phyloP scores from a whole-genome alignment of 2,888 invertebrate species.

The Eumerus sabulonum region DNA sequence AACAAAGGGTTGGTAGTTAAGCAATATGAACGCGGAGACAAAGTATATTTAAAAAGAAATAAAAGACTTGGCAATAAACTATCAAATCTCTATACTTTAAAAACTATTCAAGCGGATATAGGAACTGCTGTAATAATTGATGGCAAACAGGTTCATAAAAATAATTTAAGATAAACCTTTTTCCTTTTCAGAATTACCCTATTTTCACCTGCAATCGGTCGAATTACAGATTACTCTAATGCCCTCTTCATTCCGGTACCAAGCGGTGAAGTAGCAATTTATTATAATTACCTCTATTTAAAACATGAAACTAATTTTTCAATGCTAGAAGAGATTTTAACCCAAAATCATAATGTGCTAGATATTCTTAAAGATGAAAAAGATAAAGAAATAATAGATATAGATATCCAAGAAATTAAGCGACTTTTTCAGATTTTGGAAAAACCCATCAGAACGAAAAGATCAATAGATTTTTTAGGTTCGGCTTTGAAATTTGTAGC shows the following conservation, averaged over 20 bases:
- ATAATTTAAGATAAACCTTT: conserved; percentile 5
- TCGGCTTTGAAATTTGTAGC: too few relatives aligned
- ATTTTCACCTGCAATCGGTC: too few relatives aligned
- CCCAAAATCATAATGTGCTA: conserved; percentile 11
- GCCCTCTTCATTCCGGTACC: not conserved
- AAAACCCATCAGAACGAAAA: too few relatives aligned
- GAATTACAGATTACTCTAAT: not conserved
- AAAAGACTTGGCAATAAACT: too few relatives aligned
- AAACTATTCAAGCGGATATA: too few relatives aligned
- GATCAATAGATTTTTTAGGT: too few relatives aligned
- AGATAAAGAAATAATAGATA: conserved; percentile 25
- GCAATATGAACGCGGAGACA: too few relatives aligned
- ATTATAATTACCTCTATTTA: conserved; percentile 1
- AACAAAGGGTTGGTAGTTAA: not conserved
- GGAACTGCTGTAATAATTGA: too few relatives aligned
- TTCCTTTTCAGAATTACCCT: conserved; percentile 15
- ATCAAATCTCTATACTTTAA: too few relatives aligned
- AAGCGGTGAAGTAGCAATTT: not conserved
- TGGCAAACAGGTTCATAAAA: not conserved
- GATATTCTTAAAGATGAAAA: conserved; percentile 15
- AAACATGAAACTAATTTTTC: conserved; percentile 15
- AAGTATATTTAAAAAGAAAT: too few relatives aligned
- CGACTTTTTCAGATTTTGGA: too few relatives aligned
- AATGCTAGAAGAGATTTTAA: too few relatives aligned
- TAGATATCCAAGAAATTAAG: not conserved